Evolutionary conservation across 30 jellyfish, hydroid and myxozoan genomes (phyloP).

Genomic region (Sanderia malayensis): DNA sequence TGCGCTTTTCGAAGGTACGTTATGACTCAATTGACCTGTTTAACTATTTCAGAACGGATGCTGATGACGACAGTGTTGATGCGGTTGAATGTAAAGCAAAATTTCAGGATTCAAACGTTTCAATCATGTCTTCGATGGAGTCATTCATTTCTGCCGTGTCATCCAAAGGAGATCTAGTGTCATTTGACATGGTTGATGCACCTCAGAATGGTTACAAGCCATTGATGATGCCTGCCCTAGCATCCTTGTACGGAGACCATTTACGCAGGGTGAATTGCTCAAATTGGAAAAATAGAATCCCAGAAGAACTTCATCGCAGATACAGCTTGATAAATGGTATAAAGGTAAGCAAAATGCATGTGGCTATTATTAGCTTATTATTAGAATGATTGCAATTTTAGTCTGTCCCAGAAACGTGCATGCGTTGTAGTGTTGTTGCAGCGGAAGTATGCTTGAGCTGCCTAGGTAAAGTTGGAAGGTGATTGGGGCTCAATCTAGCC

Average conservation of each 20-base stretch:
- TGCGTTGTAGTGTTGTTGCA: too few species aligned
- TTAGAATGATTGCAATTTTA: too few species aligned
- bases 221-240: slow-evolving; percentile 62
- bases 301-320: slow-evolving; percentile 59
- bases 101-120: slow-evolving; percentile 28
- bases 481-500: too few species aligned
- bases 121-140: slow-evolving; percentile 62
- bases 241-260: slow-evolving; percentile 67
- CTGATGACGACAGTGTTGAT: slow-evolving; percentile 8
- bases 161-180: slow-evolving; percentile 69
- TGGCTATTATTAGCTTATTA: too few species aligned
- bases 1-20: too few species aligned
- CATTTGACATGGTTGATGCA: slow-evolving; percentile 59
- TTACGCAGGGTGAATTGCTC: slow-evolving; percentile 58
- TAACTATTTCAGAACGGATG: background rate
- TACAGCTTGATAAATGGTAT: slow-evolving; percentile 78
- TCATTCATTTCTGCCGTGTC: slow-evolving; percentile 89
- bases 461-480: too few species aligned
- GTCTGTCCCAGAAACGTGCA: too few species aligned
- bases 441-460: too few species aligned
- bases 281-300: slow-evolving; percentile 77
- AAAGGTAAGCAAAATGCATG: too few species aligned
- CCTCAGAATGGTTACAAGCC: slow-evolving; percentile 57
- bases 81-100: slow-evolving; percentile 2
- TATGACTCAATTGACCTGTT: too few species aligned